Evolutionary conservation across 1,140 invertebrate species (phyloP).

Genomic region (Dysdera silvatica): DNA sequence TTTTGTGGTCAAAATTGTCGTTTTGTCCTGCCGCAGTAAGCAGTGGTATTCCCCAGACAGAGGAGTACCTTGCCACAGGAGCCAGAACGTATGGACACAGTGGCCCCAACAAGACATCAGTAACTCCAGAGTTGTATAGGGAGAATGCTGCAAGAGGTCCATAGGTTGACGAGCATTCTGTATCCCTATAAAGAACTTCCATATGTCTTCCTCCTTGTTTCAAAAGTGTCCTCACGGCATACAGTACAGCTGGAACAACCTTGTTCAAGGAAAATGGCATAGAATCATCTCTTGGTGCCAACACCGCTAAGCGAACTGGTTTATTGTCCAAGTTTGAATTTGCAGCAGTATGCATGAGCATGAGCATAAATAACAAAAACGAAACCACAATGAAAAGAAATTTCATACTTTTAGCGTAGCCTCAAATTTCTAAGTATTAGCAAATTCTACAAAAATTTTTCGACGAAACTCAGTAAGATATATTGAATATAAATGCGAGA

Average conservation of each 20-base stretch:
- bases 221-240: constrained; percentile 55
- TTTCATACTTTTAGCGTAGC: too few relatives aligned
- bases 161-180: constrained; percentile 66
- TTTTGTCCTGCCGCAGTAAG: constrained; percentile 76
- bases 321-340: too few relatives aligned
- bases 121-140: constrained; percentile 52
- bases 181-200: constrained; percentile 60
- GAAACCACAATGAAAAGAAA: too few relatives aligned
- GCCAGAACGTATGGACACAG: constrained; percentile 86
- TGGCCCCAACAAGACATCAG: constrained; percentile 81
- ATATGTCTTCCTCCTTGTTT: constrained; percentile 50
- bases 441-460: too few relatives aligned
- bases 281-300: constrained; percentile 56
- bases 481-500: too few relatives aligned
- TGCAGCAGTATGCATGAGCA: too few relatives aligned
- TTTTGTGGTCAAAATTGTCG: constrained; percentile 64
- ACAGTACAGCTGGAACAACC: constrained; percentile 62
- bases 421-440: too few relatives aligned
- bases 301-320: constrained; percentile 50
- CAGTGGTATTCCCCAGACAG: constrained; percentile 79
- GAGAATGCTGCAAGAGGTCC: constrained; percentile 71
- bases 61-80: constrained; percentile 76
- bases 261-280: constrained; percentile 59
- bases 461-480: too few relatives aligned
- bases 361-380: too few relatives aligned